Evolutionary conservation across 2,888 invertebrate species (phyloP).

Genomic region (Rhyacophila evoluta): DNA sequence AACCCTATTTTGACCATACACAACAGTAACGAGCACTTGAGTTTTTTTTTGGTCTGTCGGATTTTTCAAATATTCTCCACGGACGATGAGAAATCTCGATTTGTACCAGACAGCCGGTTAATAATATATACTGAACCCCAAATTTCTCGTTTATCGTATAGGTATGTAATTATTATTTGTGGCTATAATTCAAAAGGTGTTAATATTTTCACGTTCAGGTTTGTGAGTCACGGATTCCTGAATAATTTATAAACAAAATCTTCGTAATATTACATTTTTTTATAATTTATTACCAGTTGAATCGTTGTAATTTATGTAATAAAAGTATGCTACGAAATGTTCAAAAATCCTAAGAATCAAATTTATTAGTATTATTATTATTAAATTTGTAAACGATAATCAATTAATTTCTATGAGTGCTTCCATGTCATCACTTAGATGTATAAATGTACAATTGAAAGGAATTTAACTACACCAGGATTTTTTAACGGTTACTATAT

Average conservation of each 20-base stretch:
- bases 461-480: too few species aligned
- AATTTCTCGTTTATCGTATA: not conserved
- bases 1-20: not conserved
- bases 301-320: too few species aligned
- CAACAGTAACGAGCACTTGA: conserved; percentile 2
- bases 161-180: conserved; percentile 19
- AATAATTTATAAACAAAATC: not conserved
- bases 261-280: too few species aligned
- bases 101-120: conserved; percentile 13
- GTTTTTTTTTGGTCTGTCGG: not conserved
- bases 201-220: conserved; percentile 2
- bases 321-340: too few species aligned
- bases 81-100: conserved; percentile 12
- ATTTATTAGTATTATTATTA: too few species aligned
- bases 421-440: too few species aligned
- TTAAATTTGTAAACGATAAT: too few species aligned
- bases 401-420: too few species aligned
- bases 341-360: too few species aligned
- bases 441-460: too few species aligned
- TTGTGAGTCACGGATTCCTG: not conserved
- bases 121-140: conserved; percentile 12
- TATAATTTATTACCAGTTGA: too few species aligned
- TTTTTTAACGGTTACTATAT: too few species aligned
- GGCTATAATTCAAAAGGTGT: conserved; percentile 5
- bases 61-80: conserved; percentile 16